A percentile compares a stretch with the other conserved stretches of the same genome.
These are phyloP conservation scores for Globicephala melas DNA, from an alignment of 2,113 vertebrate species.

Conservation along the genomic window DNA sequence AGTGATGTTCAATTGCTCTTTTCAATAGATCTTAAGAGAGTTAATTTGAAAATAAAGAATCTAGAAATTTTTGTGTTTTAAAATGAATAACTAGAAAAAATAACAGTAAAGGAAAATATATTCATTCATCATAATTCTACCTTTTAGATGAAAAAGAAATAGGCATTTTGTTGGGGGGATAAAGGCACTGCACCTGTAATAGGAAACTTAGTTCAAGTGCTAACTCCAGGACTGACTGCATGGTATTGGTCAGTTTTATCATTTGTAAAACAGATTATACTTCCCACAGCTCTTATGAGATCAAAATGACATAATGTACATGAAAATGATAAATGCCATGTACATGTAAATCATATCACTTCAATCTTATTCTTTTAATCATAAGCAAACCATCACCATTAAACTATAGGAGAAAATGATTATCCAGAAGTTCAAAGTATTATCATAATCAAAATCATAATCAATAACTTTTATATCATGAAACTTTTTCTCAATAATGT, in stretches of 20 bases:
- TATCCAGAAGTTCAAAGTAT: background rate
- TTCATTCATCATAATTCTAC: background rate
- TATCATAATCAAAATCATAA: background rate
- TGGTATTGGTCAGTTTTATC: background rate
- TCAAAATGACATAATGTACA: background rate
- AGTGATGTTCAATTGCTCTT: background rate
- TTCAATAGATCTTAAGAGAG: background rate
- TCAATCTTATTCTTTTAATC: background rate
- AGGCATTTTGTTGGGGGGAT: background rate
- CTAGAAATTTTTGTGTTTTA: slow-evolving; percentile 1
- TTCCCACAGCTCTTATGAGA: background rate
- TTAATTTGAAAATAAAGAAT: slow-evolving; percentile 19
- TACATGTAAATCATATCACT: background rate
- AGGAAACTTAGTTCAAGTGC: background rate
- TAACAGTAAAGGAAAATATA: background rate
- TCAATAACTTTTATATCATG: background rate
- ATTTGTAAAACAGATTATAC: background rate
- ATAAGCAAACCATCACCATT: background rate
- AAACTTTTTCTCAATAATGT: slow-evolving; percentile 17
- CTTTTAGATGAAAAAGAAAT: background rate
- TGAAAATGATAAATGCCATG: background rate
- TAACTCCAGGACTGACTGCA: background rate
- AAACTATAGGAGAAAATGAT: background rate
- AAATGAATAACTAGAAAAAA: slow-evolving; percentile 4
- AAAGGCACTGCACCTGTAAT: background rate